Evolutionary conservation across 2,113 vertebrate genomes (phyloP), one percentile per base, ranked within the genome.

Genomic region (Scatophagus argus): DNA sequence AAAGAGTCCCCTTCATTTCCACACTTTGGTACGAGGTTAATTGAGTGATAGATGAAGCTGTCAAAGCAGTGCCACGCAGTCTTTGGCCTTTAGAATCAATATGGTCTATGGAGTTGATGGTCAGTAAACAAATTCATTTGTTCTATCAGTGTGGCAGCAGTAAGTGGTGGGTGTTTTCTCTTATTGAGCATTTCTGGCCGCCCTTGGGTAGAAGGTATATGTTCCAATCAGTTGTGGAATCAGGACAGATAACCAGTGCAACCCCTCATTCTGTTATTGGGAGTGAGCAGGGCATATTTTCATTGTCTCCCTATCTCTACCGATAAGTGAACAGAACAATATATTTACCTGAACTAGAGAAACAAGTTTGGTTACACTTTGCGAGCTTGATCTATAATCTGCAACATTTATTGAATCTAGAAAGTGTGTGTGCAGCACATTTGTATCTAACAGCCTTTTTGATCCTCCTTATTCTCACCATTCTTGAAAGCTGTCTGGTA

Each of bases 111-210:
- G 66, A 67, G 83, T 54, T 59, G 77, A 68, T 44, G 32, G 68
- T 85, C 71, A 51, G 87, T 87, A 87, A 87, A 90, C 70, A 84
- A 82, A 91, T 88, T 88, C 76, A 91, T 90, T 86, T 87, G 81
- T 78, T 74, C 36, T 81, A 60, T 61, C 36, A 77, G 25, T 2
- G 41, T 75, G 87, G 73, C 77, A 72, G 59, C 27, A 9, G 51
- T 85, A 88, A 83, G 41, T 67, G 62, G 70, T 70, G 58, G 74
- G 41, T 46, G 11, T 49, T 83, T 81, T 80, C 51, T 74, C 47
- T 80, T 63, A 83, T 52, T 82, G 72, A 82, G 74, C 41, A 49
- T 68, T 66, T 61, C 31, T 84, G 36, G 67, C 46, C 25, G 25
- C 6, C 55, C 67, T 85, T 63, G 72, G 63, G 27, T 68, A 70